Base-by-base conservation (phyloP, 2,113 vertebrate species). In the Podarcis cretensis region DNA sequence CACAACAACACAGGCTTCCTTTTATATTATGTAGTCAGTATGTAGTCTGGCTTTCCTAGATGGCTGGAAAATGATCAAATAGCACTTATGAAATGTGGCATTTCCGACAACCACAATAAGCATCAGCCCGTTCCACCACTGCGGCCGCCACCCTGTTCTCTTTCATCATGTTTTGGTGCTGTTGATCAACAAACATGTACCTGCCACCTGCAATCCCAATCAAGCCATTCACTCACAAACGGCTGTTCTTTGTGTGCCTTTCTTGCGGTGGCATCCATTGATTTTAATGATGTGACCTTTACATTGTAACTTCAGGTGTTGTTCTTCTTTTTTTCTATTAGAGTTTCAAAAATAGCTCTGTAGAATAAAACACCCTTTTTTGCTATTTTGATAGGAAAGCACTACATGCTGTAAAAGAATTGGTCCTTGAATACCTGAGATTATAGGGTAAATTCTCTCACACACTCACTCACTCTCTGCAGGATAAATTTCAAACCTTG, bases 1-100 rank as follows among this genome's bases (percentile, higher is more conserved):
- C 43, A 63, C 90, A 10, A 78, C 25, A 87, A 32, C 74, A 83
- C 93, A 83, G 5, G 35, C 54, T 90, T 92, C 91, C 89, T 90
- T 95, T 86, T 86, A 63, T 90, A 87, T 84, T 84, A 77, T 89
- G 54, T 92, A 79, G 48, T 54, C 48, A 88, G 90, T 37, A 89
- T 27, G 10, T 48, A 77, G 10, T 76, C 5, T 86, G 4, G 92
- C 85, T 93, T 83, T 92, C 89, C 78, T 91, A 81, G 5, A 69
- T 37, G 82, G 78, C 32, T 93, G n/a, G 87, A 84, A 95, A 95
- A 65, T 54, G 48, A 54, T 92, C 92, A 90, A 92, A 85, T 71
- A 57, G 21, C 83, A 27, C 83, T 93, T 95, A 82, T 84, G 83
- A 93, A 93, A 87, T 81, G 89, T n/a, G 75, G 84, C 95, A 96